Base-by-base conservation (phyloP, 2,797 vertebrate genomes). In the Geotria australis region DNA sequence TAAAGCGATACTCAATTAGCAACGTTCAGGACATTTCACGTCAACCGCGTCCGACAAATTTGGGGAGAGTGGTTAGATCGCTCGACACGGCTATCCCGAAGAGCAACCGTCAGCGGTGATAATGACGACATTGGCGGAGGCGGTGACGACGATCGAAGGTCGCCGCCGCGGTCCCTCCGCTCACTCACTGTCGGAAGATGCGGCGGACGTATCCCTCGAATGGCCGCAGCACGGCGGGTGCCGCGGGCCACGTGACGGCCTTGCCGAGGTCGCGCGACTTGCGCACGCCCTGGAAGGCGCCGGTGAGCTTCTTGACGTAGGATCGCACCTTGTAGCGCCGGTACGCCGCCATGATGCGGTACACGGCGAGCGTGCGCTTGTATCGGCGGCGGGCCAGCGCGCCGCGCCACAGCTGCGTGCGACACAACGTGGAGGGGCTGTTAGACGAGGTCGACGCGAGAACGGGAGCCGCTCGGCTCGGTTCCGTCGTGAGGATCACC, bases 321-420 rank as follows among this genome's bases (percentile, higher is more conserved):
- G 85, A 74, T 60, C 77, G 83, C 8, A 95, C 83, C 62, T 95
- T 95, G 75, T 85, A 82, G 65, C 70, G 79, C 5, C 86, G 72
- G 66, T 98, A 95, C 2, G 77, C 75, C 47, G 64, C 71, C 58
- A 80, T 66, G 60, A 98, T 85, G 7, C 70, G 69, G 56, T 80
- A 73, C 1, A 78, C 81, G 0, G 89, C 86, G 15, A 70, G 73
- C 58, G 84, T 86, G 46, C 78, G 79, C 61, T 76, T 78, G 65
- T 85, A 98, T 15, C 73, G 73, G 68, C 78, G 77, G 9, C 88
- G 74, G 60, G 88, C 88, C 48, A 94, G 60, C 1, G 88, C 79
- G 48, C 88, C 88, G 47, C 88, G 72, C 89, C 89, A 98, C 13
- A 95, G 77, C 88, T 96, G 66, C 8, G 24, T 46, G 9, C 46